Base-by-base conservation (phyloP, 2,113 vertebrate species). In the Oncorhynchus kisutch region DNA sequence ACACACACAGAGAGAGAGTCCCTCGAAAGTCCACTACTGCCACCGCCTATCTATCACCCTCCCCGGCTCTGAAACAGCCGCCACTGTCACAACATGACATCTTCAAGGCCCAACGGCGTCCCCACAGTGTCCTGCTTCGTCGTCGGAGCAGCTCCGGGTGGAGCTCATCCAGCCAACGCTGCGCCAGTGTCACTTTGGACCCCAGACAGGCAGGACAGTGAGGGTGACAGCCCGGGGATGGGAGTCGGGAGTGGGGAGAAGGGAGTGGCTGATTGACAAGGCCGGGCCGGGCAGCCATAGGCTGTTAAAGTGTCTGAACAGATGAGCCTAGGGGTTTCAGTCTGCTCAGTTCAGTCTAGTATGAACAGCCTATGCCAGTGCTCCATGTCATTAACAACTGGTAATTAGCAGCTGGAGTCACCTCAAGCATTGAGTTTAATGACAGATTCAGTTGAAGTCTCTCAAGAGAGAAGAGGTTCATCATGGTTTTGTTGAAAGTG, bases 41-140 rank as follows among this genome's bases (percentile, higher is more conserved):
- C 24, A 12, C 48, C 57, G 67, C 76, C 45, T 22, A 24, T 67
- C 66, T 9, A 5, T 27, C 27, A 8, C 62, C 4, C 27, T n/a
- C 67, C 75, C 27, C 60, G 39, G 57, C 81, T 68, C 70, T 77
- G 24, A 80, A 76, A 76, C 68, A 78, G 72, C 70, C 49, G n/a
- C 74, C 1, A 22, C 84, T 86, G 85, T 88, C 82, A 87, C 76
- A 71, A 70, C 39, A 81, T 85, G 82, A 87, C 86, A 86, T 90
- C 86, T 85, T 76, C 75, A 78, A 57, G 6, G n/a, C 82, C 80
- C 86, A 71, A 71, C 54, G 78, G 87, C 73, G 69, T 80, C 75
- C 77, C 48, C 73, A 77, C 71, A 39, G 64, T 20, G 16, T 68
- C 8, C 67, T 59, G 80, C 68, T 83, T 80, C 72, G 51, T 14